Percentiles rank a stretch among this genome's conserved stretches.
Conservation (phyloP, 1,140 invertebrate genomes). For the Oscheius sp. region DNA sequence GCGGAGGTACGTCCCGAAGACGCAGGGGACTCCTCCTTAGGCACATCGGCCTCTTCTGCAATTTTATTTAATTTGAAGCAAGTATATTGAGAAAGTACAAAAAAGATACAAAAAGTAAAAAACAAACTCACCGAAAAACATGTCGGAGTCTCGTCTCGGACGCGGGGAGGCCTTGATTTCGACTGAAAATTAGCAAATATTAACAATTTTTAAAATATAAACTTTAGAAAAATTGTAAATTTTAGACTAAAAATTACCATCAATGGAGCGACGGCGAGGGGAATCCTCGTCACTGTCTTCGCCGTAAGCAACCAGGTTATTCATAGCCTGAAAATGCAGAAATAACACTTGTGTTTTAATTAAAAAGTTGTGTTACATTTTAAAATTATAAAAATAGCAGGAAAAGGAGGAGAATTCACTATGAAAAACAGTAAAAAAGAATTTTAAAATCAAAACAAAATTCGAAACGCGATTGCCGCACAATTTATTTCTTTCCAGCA, state of each 20-base stretch:
- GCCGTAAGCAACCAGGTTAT: constrained; percentile 28
- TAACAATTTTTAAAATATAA: neutral
- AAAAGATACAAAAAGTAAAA: neutral
- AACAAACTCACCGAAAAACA: neutral
- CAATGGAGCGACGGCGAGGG: neutral
- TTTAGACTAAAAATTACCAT: constrained; percentile 1
- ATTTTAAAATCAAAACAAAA: no score
- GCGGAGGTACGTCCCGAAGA: neutral
- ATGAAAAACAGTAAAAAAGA: no score
- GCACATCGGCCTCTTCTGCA: neutral
- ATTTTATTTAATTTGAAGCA: neutral
- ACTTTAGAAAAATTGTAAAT: no score
- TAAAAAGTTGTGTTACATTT: no score
- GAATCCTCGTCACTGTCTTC: constrained; percentile 25
- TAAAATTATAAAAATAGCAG: no score
- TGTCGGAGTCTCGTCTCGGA: neutral
- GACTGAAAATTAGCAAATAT: neutral
- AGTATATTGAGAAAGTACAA: no score
- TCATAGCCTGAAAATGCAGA: no score
- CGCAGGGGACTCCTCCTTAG: no score
- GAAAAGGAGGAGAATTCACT: no score
- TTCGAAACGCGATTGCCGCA: no score
- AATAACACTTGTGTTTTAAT: no score
- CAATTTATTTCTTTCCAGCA: no score
- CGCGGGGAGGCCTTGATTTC: neutral